Evolutionary conservation across 92 coral and sea anemone species (phyloP).

Genomic region (Paramuricea clavata): DNA sequence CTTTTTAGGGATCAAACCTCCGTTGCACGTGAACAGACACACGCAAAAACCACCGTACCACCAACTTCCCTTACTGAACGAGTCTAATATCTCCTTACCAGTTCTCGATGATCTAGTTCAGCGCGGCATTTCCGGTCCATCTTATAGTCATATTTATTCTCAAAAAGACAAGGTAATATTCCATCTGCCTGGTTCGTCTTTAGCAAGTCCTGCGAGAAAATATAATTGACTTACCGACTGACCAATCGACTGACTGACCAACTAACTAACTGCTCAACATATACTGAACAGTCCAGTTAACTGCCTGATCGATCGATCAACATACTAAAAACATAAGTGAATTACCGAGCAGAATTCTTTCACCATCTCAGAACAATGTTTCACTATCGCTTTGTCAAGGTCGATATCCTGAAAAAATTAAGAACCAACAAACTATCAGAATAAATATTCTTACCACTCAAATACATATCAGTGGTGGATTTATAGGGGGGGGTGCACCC

Average conservation of each 20-base stretch:
- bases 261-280: too few relatives aligned
- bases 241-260: too few relatives aligned
- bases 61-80: too few relatives aligned
- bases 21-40: too few relatives aligned
- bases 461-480: too few relatives aligned
- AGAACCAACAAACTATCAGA: neutral
- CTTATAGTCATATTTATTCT: slow-evolving; percentile 83
- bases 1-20: too few relatives aligned
- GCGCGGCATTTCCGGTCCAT: slow-evolving; percentile 94
- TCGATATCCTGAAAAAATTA: slow-evolving; percentile 79
- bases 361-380: slow-evolving; percentile 88
- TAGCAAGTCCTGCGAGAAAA: slow-evolving; percentile 73
- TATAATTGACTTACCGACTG: too few relatives aligned
- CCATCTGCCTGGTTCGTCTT: slow-evolving; percentile 81
- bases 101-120: slow-evolving; percentile 89
- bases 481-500: too few relatives aligned
- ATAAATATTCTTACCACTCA: neutral
- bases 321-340: too few relatives aligned
- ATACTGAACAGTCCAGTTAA: too few relatives aligned
- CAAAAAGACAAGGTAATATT: slow-evolving; percentile 86
- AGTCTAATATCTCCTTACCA: slow-evolving; percentile 69
- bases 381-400: slow-evolving; percentile 85
- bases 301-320: too few relatives aligned
- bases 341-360: slow-evolving; percentile 85
- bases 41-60: too few relatives aligned